Conservation (phyloP, 92 coral and sea anemone genomes). For the Bergia puertoricense region DNA sequence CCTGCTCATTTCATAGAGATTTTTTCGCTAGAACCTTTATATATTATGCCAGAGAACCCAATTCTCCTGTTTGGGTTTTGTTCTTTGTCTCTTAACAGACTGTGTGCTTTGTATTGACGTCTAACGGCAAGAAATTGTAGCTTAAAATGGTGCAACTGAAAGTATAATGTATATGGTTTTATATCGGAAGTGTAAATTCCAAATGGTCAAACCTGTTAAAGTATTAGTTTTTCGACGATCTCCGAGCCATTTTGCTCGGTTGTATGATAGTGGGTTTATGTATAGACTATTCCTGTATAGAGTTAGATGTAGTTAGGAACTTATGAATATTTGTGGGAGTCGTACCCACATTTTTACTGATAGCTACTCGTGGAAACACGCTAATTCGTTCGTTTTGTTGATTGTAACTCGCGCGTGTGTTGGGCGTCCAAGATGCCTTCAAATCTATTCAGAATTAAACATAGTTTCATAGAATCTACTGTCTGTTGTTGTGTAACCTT, state of each 20-base stretch:
- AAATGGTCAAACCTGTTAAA: slow-evolving; percentile 47
- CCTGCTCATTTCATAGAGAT: slow-evolving; percentile 30
- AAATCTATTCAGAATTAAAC: slow-evolving; percentile 40
- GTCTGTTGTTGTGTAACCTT: slow-evolving; percentile 9
- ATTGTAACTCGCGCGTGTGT: slow-evolving; percentile 24
- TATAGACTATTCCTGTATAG: slow-evolving; percentile 17
- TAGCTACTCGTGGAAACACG: slow-evolving; percentile 36
- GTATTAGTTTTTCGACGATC: slow-evolving; percentile 32
- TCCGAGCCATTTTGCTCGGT: slow-evolving; percentile 28
- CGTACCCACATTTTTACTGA: slow-evolving; percentile 37
- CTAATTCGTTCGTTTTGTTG: slow-evolving; percentile 39
- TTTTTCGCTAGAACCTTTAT: slow-evolving; percentile 12
- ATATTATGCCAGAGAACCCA: neutral
- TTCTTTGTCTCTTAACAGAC: neutral
- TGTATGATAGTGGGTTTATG: slow-evolving; percentile 33
- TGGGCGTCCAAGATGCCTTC: slow-evolving; percentile 45
- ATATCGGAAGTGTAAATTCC: slow-evolving; percentile 44
- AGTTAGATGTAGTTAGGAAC: slow-evolving; percentile 36
- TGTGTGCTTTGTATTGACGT: slow-evolving; percentile 30
- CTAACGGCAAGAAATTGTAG: slow-evolving; percentile 16
- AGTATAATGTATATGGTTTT: slow-evolving; percentile 39
- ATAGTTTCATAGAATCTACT: slow-evolving; percentile 37
- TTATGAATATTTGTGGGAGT: slow-evolving; percentile 33
- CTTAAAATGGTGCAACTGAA: slow-evolving; percentile 20
- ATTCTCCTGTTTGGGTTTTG: neutral